phyloP scores from a whole-genome alignment of 1,140 invertebrate species.

The Scaptodrosophila lebanonensis region DNA sequence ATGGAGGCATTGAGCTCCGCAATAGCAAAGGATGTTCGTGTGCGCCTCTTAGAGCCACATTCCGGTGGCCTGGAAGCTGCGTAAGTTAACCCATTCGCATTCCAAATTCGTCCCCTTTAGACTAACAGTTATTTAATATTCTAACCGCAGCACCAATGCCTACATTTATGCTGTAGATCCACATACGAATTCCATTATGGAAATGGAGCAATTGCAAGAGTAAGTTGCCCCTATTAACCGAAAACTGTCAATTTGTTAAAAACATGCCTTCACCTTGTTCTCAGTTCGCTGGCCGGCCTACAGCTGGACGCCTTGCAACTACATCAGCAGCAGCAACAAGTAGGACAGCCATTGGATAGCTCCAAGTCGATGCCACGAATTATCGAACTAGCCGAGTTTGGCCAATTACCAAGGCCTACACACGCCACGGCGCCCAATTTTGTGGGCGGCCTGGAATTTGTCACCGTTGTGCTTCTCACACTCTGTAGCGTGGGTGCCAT shows the following conservation, averaged over 20 bases:
- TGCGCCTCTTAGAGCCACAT: conserved; percentile 87
- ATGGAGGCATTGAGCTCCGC: conserved; percentile 83
- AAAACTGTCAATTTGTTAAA: conserved; percentile 13
- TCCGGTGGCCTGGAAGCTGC: conserved; percentile 80
- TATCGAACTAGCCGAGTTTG: conserved; percentile 79
- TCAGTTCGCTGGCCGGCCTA: conserved; percentile 50
- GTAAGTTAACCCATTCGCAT: conserved; percentile 79
- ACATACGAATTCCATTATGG: conserved; percentile 86
- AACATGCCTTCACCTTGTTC: conserved; percentile 5
- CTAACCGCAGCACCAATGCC: conserved; percentile 84
- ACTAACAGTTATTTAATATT: background rate
- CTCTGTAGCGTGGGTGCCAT: conserved; percentile 88
- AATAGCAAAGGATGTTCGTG: conserved; percentile 86
- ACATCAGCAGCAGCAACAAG: conserved; percentile 49
- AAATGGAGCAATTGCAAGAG: conserved; percentile 87
- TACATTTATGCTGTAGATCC: conserved; percentile 91
- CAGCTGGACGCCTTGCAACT: conserved; percentile 64
- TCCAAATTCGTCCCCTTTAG: background rate
- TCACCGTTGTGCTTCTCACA: conserved; percentile 86
- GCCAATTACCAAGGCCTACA: conserved; percentile 62
- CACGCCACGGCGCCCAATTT: conserved; percentile 45
- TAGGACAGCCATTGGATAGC: conserved; percentile 18
- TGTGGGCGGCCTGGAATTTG: conserved; percentile 86
- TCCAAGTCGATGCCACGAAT: conserved; percentile 77
- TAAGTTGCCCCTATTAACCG: conserved; percentile 77